phyloP scores from a whole-genome alignment of 2,113 vertebrate species.

The Stegastes partitus region DNA sequence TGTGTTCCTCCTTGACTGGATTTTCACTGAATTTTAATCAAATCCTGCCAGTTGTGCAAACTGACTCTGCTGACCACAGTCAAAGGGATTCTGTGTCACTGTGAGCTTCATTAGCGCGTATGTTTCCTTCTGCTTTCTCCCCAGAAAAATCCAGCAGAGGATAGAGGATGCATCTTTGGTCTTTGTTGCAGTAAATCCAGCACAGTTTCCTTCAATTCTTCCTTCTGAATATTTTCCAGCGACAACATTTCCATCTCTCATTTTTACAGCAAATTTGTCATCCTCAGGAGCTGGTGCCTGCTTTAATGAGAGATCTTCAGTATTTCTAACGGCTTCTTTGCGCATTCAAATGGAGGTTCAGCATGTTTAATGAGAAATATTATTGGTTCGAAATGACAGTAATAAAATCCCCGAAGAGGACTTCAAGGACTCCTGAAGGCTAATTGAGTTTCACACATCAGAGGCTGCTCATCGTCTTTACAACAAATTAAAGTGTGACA shows the following conservation, averaged over 20 bases:
- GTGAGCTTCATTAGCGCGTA: no score
- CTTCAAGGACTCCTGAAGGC: background rate
- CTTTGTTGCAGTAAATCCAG: no score
- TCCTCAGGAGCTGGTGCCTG: background rate
- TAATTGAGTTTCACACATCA: slow-evolving; percentile 31
- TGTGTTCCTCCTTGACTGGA: background rate
- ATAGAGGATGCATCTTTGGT: no score
- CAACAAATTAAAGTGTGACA: slow-evolving; percentile 9
- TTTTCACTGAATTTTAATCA: no score
- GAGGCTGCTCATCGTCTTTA: slow-evolving; percentile 23
- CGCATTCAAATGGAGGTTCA: background rate
- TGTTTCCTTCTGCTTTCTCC: no score
- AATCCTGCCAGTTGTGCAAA: no score
- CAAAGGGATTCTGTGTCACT: no score
- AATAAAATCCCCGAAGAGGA: slow-evolving; percentile 12
- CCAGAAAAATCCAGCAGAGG: no score
- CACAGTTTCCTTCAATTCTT: no score
- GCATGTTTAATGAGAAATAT: background rate
- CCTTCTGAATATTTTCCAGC: background rate
- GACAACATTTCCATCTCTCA: background rate
- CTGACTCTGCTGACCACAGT: no score
- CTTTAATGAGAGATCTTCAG: background rate
- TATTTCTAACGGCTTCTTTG: background rate
- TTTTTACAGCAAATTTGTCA: no score
- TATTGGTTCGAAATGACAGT: background rate